A percentile compares a stretch with the other conserved stretches of the same genome.
These are phyloP conservation scores for Neotoxoptera formosana DNA, from an alignment of 1,140 invertebrate species.

Conservation along the genomic window DNA sequence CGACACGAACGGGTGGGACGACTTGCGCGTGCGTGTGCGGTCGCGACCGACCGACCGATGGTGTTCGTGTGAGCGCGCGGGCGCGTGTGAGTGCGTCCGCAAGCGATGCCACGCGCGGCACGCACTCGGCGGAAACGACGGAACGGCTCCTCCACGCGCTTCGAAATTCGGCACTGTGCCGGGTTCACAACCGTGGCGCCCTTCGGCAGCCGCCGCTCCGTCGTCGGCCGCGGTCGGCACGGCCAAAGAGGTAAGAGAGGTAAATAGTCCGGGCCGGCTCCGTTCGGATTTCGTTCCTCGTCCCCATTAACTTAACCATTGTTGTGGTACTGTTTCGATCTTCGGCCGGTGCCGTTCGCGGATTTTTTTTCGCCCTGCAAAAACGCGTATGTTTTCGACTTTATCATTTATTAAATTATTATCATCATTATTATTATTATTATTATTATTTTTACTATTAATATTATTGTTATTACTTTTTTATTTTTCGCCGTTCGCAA, in stretches of 20 bases:
- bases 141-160: slow-evolving; percentile 50
- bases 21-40: background rate
- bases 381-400: background rate
- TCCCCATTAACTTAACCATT: slow-evolving; percentile 58
- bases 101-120: slow-evolving; percentile 49
- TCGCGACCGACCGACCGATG: background rate
- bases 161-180: slow-evolving; percentile 47
- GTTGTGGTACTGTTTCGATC: slow-evolving; percentile 57
- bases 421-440: background rate
- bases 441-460: background rate
- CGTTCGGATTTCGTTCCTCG: slow-evolving; percentile 52
- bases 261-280: slow-evolving; percentile 48
- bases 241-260: slow-evolving; percentile 36
- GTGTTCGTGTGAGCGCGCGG: background rate
- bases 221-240: slow-evolving; percentile 35
- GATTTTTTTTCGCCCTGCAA: slow-evolving; percentile 34
- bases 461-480: background rate
- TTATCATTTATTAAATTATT: slow-evolving; percentile 6
- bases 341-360: slow-evolving; percentile 35
- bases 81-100: slow-evolving; percentile 4
- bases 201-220: slow-evolving; percentile 11
- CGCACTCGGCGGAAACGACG: slow-evolving; percentile 1
- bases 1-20: background rate
- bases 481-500: background rate
- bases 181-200: slow-evolving; percentile 45